phyloP scores from a whole-genome alignment of 2,113 vertebrate genomes.

The Phylloscopus whistleri region DNA sequence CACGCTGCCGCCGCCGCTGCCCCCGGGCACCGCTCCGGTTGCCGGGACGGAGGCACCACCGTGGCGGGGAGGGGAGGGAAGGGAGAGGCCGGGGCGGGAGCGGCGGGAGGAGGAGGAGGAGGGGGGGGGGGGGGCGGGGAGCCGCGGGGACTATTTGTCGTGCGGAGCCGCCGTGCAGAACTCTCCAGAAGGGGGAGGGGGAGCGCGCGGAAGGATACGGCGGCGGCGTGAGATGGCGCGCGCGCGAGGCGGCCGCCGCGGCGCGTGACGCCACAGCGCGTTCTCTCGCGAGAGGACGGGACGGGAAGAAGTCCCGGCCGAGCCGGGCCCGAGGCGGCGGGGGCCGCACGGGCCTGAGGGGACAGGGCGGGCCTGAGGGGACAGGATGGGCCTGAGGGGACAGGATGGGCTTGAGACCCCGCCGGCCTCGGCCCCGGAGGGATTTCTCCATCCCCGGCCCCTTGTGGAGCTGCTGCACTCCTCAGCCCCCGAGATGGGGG shows the following conservation, averaged over 20 bases:
- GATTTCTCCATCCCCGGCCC: no score
- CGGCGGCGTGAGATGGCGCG: neutral
- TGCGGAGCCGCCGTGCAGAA: neutral
- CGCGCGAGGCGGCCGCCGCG: neutral
- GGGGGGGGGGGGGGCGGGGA: neutral
- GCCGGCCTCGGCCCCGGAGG: no score
- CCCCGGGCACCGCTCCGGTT: neutral
- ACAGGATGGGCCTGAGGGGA: no score
- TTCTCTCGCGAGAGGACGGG: slow-evolving; percentile 5
- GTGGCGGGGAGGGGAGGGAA: neutral
- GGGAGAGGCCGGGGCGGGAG: neutral
- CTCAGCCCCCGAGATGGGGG: neutral
- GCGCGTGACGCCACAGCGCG: neutral
- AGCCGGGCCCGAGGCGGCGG: neutral
- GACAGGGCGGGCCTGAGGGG: neutral
- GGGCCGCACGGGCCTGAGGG: fast-evolving
- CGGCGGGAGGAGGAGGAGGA: no score
- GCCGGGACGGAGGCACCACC: neutral
- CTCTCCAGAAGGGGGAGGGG: slow-evolving; percentile 58
- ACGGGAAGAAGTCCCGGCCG: neutral
- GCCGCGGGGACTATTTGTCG: neutral
- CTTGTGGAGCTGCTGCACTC: no score
- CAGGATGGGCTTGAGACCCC: neutral
- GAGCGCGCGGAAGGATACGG: slow-evolving; percentile 29
- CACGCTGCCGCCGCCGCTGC: neutral